phyloP scores from a whole-genome alignment of 2,113 vertebrate genomes.

The Peucedramus taeniatus region DNA sequence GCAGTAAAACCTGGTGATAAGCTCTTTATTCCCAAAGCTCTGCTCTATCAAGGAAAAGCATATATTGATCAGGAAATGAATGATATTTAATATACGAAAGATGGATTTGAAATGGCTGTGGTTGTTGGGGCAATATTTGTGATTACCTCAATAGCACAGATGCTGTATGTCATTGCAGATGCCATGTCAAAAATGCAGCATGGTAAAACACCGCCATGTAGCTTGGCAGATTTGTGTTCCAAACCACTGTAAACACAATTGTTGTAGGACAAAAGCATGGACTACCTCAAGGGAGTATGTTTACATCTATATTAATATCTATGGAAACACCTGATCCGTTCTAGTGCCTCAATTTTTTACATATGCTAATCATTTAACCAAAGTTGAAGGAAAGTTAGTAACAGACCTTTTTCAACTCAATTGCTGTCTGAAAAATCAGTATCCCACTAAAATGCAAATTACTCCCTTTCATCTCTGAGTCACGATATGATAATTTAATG shows the following conservation, averaged over 20 bases:
- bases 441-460: neutral
- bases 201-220: fast-evolving
- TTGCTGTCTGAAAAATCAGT: conserved; percentile 14
- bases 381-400: neutral
- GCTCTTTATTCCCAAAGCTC: neutral
- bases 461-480: conserved; percentile 31
- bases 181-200: neutral
- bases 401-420: neutral
- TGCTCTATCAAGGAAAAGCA: neutral
- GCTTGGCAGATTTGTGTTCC: neutral
- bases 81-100: neutral
- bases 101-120: neutral
- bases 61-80: neutral
- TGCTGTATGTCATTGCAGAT: neutral
- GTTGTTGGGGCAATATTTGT: neutral
- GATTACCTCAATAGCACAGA: fast-evolving
- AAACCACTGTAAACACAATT: neutral
- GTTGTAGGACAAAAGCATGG: neutral
- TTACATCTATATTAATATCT: neutral
- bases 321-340: neutral
- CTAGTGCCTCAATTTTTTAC: neutral
- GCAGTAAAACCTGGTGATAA: neutral
- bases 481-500: conserved; percentile 5
- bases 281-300: neutral
- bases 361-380: neutral